A percentile compares a stretch with the other conserved stretches of the same genome.
Conservation (phyloP, 2,113 vertebrate genomes). For the Cacatua alba region DNA sequence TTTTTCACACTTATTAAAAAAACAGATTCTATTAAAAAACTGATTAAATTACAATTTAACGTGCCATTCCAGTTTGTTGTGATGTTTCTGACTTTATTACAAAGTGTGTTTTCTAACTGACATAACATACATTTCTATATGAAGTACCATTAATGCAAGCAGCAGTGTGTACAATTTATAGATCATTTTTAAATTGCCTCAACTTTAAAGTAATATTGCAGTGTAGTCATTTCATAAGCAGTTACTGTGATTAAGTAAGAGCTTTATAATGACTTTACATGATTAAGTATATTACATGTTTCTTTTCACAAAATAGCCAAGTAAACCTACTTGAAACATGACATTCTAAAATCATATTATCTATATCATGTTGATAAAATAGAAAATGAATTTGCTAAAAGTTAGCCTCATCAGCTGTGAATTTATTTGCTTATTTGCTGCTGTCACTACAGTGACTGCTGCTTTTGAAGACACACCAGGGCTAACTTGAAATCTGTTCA, state of each 20-base stretch:
- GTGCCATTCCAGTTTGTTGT: conserved; percentile 17
- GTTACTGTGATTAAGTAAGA: conserved; percentile 59
- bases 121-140: conserved; percentile 59
- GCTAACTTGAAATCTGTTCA: background rate
- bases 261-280: conserved; percentile 49
- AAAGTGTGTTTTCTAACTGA: conserved; percentile 18
- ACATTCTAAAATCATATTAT: conserved; percentile 50
- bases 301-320: conserved; percentile 59
- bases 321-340: conserved; percentile 33
- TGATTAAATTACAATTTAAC: conserved; percentile 23
- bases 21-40: conserved; percentile 24
- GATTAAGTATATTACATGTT: conserved; percentile 44
- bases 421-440: conserved; percentile 26
- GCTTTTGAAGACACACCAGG: background rate
- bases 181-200: conserved; percentile 37
- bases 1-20: background rate
- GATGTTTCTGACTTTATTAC: conserved; percentile 34
- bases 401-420: conserved; percentile 37
- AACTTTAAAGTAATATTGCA: conserved; percentile 30
- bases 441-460: background rate
- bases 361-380: conserved; percentile 12
- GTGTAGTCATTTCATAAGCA: conserved; percentile 53
- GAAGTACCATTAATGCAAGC: conserved; percentile 46
- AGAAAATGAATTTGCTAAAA: conserved; percentile 57
- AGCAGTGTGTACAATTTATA: conserved; percentile 21